phyloP scores from a whole-genome alignment of 2,797 vertebrate genomes.

The Micromesistius poutassou region DNA sequence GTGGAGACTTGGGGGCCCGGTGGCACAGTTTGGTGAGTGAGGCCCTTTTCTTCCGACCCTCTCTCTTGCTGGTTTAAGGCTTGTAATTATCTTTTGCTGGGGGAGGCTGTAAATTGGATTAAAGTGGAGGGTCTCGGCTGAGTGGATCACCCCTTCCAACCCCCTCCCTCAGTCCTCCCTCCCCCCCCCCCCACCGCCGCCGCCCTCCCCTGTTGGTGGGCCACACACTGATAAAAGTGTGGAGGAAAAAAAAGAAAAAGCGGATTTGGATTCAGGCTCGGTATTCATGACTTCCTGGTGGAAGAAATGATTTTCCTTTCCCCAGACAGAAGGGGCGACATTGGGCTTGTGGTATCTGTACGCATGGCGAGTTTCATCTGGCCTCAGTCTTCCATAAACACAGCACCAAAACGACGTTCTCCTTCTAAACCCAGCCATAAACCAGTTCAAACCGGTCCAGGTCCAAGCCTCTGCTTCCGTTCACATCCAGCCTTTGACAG shows the following conservation, averaged over 20 bases:
- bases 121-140: constrained; percentile 91
- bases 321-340: constrained; percentile 79
- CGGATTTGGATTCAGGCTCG: constrained; percentile 90
- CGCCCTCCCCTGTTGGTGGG: constrained; percentile 89
- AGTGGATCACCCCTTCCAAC: constrained; percentile 70
- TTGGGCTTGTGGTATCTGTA: constrained; percentile 85
- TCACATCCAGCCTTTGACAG: not conserved
- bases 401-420: constrained; percentile 84
- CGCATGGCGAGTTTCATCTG: constrained; percentile 83
- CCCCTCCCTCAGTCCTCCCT: constrained; percentile 36
- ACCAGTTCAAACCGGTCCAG: not conserved
- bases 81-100: constrained; percentile 94
- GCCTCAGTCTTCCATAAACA: constrained; percentile 89
- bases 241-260: constrained; percentile 68
- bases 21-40: constrained; percentile 74
- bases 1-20: constrained; percentile 70
- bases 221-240: constrained; percentile 90
- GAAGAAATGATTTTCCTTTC: constrained; percentile 90
- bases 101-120: constrained; percentile 97
- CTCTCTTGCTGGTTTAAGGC: constrained; percentile 84
- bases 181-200: constrained; percentile 39
- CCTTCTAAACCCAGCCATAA: constrained; percentile 73
- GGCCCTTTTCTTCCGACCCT: constrained; percentile 72
- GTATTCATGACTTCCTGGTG: constrained; percentile 89
- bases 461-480: not conserved